A percentile compares a stretch with the other conserved stretches of the same genome.
These are phyloP conservation scores for Pocillopora verrucosa DNA, from an alignment of 64 coral and sea anemone genomes.

Conservation along the genomic window DNA sequence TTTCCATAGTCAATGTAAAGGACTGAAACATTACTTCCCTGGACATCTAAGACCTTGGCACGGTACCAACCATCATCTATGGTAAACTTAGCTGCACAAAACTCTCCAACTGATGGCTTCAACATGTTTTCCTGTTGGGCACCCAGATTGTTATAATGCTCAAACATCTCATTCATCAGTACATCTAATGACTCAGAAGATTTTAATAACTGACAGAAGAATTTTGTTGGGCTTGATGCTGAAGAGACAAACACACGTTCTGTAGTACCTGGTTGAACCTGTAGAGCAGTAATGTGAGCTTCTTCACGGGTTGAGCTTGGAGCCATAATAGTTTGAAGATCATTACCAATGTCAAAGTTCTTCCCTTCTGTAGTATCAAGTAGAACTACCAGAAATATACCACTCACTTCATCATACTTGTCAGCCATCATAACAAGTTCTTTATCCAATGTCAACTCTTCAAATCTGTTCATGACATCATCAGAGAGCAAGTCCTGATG, in stretches of 20 bases:
- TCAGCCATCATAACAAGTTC: slow-evolving; percentile 78
- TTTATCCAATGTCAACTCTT: slow-evolving; percentile 69
- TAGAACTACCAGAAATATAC: slow-evolving; percentile 34
- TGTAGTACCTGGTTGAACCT: slow-evolving; percentile 49
- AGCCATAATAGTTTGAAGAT: slow-evolving; percentile 22
- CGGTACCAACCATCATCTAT: slow-evolving; percentile 94
- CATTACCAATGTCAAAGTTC: slow-evolving; percentile 62
- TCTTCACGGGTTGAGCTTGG: background rate
- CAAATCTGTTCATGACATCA: slow-evolving; percentile 64
- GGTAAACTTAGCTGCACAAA: slow-evolving; percentile 77
- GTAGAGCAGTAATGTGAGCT: background rate
- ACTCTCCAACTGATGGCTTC: slow-evolving; percentile 48
- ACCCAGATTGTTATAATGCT: slow-evolving; percentile 51
- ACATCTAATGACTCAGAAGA: slow-evolving; percentile 61
- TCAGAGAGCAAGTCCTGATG: slow-evolving; percentile 26
- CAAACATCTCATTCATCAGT: slow-evolving; percentile 79
- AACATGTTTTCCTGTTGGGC: slow-evolving; percentile 35
- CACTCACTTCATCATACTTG: slow-evolving; percentile 44
- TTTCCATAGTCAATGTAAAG: slow-evolving; percentile 95
- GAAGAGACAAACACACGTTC: slow-evolving; percentile 59
- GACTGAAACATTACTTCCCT: slow-evolving; percentile 47
- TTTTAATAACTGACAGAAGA: slow-evolving; percentile 74
- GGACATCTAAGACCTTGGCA: slow-evolving; percentile 43
- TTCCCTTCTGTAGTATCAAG: slow-evolving; percentile 69
- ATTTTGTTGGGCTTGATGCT: slow-evolving; percentile 42